Evolutionary conservation across 2,888 invertebrate genomes (phyloP), one percentile per base, ranked within the genome.

Genomic region (Cactoblastis cactorum): DNA sequence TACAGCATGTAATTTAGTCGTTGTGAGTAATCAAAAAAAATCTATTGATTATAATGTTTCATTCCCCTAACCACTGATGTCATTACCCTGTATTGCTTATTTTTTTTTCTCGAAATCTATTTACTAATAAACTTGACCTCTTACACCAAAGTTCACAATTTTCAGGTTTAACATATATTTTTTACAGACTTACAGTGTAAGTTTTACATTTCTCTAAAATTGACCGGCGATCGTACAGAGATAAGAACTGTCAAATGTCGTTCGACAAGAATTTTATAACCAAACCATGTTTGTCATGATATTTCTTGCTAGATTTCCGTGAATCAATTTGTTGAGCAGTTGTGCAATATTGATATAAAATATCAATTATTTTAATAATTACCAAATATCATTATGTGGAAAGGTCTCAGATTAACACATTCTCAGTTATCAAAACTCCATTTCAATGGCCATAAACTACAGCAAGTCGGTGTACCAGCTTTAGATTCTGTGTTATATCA

Each of bases 401-500:
- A 88, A 69, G 75, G 89, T 51, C 74, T 89, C 56, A 81, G 85
- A 67, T 74, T 88, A 71, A 88, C 89, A 53, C 88, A 87, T 48
- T 81, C 88, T 54, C 88, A 88, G 62, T 74, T 89, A 71, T 71
- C 80, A 54, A 89, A 86, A 67, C 71, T 87, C 62, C 80, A 87
- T 68, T 83, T 85, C 61, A 86, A 76, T 71, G 80, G 81, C 59
- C 72, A 79, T 53, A 86, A 83, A 79, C 67, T 84, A 56, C 82
- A 84, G 55, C 73, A 82, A 50, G 62, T 82, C 62, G 91, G 92
- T 63, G 84, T 89, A 58, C 90, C 90, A 63, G 91, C 87, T 58
- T 61, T 92, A 67, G 90, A 92, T 81, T 87, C 89, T 62, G 87
- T 93, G 59, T 78, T 92, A 76, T 91, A 92, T 66, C 90, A 94